phyloP scores from a whole-genome alignment of 2,888 invertebrate species.

The Malthinus flaveolus region DNA sequence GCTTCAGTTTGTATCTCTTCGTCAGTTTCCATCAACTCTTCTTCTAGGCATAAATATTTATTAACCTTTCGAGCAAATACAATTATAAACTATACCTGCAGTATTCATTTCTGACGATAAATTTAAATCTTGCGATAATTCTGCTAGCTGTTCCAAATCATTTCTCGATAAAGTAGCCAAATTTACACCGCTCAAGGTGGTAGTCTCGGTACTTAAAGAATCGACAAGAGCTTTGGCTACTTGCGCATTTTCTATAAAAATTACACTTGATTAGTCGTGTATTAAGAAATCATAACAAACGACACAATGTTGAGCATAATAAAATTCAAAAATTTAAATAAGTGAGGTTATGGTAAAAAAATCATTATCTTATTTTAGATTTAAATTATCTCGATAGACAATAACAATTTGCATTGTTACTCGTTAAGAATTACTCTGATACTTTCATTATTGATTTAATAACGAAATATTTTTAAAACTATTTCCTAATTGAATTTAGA shows the following conservation, averaged over 20 bases:
- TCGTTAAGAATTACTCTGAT: too few relatives aligned
- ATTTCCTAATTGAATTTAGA: too few relatives aligned
- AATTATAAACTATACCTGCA: constrained; percentile 36
- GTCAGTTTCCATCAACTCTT: constrained; percentile 20
- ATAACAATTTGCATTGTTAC: too few relatives aligned
- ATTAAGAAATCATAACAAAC: neutral
- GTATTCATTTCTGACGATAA: constrained; percentile 45
- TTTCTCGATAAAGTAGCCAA: constrained; percentile 40
- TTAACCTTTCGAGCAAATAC: neutral
- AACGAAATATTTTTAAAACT: too few relatives aligned
- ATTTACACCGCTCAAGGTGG: constrained; percentile 32
- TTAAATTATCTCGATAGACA: neutral
- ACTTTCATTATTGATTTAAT: too few relatives aligned
- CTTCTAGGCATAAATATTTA: constrained; percentile 11
- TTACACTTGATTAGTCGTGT: neutral
- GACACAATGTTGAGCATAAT: neutral
- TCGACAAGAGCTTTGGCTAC: constrained; percentile 43
- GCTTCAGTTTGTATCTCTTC: constrained; percentile 42
- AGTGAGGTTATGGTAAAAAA: constrained; percentile 3
- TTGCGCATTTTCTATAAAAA: constrained; percentile 40
- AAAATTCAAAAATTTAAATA: constrained; percentile 6
- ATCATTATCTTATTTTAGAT: constrained; percentile 1
- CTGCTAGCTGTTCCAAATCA: constrained; percentile 47
- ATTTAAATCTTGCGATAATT: constrained; percentile 47
- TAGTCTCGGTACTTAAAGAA: constrained; percentile 42